Base-by-base conservation (phyloP, 2,113 vertebrate species). In the Corythoichthys intestinalis region DNA sequence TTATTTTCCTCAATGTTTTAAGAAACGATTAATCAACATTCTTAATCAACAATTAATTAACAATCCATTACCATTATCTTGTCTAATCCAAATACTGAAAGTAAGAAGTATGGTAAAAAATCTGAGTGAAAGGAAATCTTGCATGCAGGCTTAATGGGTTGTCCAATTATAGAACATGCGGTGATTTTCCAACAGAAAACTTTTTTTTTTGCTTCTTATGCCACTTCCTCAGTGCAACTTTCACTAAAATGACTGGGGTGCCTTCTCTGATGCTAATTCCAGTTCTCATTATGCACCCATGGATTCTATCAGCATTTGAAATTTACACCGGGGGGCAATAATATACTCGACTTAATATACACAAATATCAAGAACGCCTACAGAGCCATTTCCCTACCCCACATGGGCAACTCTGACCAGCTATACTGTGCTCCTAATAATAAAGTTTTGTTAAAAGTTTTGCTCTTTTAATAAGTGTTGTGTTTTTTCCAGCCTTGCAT, bases 301-400 rank as follows among this genome's bases (percentile, higher is more conserved):
- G 61, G 44, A 34, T 47, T 63, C 61, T 34, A 63, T 63, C 61
- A 63, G 61, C 61, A 47, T 47, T 48, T 47, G 61, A 63, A 63
- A 63, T 63, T 63, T 63, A 63, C 61, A 63, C 61, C 61, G 47
- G 61, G 61, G 61, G 61, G 61, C 61, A 63, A 63, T 63, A 63
- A 63, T 63, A 28, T 63, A 47, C 61, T 63, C 61, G 41, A 63
- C 61, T 63, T 47, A 47, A 63, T 63, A 63, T 63, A 63, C 61
- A 63, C 61, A 63, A 62, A 63, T 47, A 63, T 63, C 61, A 63
- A 63, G 61, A 63, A 63, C 61, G 61, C 61, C 61, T 63, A 63
- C 61, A 47, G 61, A 63, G 44, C 44, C 61, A 63, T 63, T 63
- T 63, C 61, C 44, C 44, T 47, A 47, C 20, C 61, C 61, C 61